Evolutionary conservation across 1,140 invertebrate species (phyloP).

Genomic region (Lordiphosa mommai): DNA sequence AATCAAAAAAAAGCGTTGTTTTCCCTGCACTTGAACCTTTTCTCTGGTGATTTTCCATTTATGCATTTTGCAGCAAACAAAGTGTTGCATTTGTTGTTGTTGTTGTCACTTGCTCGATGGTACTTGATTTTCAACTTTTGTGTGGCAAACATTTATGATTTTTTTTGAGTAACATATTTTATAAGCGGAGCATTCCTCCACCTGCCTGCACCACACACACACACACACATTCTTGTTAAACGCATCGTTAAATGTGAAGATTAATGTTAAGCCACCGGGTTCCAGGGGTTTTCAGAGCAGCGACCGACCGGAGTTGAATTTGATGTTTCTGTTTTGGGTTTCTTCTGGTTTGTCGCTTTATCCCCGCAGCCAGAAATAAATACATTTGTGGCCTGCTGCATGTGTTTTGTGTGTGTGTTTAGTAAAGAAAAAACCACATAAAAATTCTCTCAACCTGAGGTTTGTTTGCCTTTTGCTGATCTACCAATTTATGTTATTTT

Average conservation of each 20-base stretch:
- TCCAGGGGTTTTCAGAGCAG: neutral
- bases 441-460: too few species aligned
- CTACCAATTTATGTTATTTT: neutral
- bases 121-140: conserved; percentile 27
- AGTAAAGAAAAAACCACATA: too few species aligned
- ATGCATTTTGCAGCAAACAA: conserved; percentile 8
- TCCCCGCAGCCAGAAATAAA: neutral
- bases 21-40: conserved; percentile 26
- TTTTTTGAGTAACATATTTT: conserved; percentile 18
- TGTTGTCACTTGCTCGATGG: conserved; percentile 19
- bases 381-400: too few species aligned
- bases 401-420: too few species aligned
- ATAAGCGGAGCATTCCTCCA: conserved; percentile 1
- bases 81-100: conserved; percentile 4
- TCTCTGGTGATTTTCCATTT: conserved; percentile 7
- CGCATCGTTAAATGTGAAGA: conserved; percentile 48
- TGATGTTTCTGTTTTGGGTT: conserved; percentile 15
- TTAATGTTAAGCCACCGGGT: conserved; percentile 31
- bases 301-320: conserved; percentile 4
- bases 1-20: conserved; percentile 48
- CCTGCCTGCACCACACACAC: neutral
- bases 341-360: conserved; percentile 10
- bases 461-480: too few species aligned
- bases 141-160: conserved; percentile 18
- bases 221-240: conserved; percentile 32